These are phyloP conservation scores for Drosophila miranda DNA, from an alignment of 1,140 invertebrate genomes.

Conservation along the genomic window DNA sequence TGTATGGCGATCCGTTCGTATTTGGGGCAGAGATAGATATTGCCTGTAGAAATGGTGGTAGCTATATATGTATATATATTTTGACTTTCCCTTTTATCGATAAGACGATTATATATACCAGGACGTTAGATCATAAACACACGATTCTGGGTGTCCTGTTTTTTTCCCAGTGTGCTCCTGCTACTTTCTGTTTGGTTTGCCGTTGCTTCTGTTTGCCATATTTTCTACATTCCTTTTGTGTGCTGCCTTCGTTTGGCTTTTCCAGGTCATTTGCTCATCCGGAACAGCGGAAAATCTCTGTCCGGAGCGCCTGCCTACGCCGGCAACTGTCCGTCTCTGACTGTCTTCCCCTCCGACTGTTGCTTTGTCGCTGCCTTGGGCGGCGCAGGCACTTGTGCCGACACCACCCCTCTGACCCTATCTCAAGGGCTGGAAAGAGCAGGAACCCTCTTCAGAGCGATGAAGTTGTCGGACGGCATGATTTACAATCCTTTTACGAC, in stretches of 20 bases:
- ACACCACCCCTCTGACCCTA: conserved; percentile 32
- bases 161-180: conserved; percentile 3
- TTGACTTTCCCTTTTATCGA: too few relatives aligned
- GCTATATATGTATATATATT: too few relatives aligned
- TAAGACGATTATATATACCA: too few relatives aligned
- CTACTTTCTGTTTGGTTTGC: conserved; percentile 16
- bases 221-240: conserved; percentile 55
- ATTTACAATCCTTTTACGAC: conserved; percentile 68
- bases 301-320: conserved; percentile 23
- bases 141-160: conserved; percentile 13
- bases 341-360: conserved; percentile 7
- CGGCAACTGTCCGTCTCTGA: conserved; percentile 11
- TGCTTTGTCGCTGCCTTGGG: conserved; percentile 43
- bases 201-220: conserved; percentile 21
- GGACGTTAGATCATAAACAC: too few relatives aligned
- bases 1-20: too few relatives aligned
- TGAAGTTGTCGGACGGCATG: conserved; percentile 58
- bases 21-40: too few relatives aligned
- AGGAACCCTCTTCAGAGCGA: conserved; percentile 59
- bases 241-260: conserved; percentile 68
- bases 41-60: too few relatives aligned
- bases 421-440: not conserved
- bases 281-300: conserved; percentile 56
- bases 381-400: conserved; percentile 62
- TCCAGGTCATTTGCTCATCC: conserved; percentile 73